phyloP scores from a whole-genome alignment of 2,113 vertebrate species.

The Sphaerodactylus townsendi region DNA sequence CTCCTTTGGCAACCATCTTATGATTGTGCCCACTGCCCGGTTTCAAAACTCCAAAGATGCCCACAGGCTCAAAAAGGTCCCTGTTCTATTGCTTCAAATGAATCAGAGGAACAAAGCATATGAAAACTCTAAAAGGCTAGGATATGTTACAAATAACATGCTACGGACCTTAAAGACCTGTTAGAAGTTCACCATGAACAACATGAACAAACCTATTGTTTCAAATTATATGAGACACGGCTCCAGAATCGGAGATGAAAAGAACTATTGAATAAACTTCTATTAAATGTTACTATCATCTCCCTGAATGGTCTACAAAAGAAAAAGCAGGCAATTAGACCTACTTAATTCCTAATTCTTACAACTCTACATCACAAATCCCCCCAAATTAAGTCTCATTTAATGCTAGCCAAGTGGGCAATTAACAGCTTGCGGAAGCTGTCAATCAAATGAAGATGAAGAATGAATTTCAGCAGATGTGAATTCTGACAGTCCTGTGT shows the following conservation, averaged over 20 bases:
- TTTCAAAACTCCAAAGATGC: too few species aligned
- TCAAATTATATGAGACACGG: constrained; percentile 33
- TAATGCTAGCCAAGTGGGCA: constrained; percentile 67
- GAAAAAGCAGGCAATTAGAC: constrained; percentile 50
- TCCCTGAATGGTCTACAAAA: constrained; percentile 41
- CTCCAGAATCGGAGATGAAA: constrained; percentile 33
- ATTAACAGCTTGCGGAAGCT: constrained; percentile 67
- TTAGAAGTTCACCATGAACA: constrained; percentile 9
- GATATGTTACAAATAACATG: neutral
- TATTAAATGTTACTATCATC: constrained; percentile 7
- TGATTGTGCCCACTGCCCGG: too few species aligned
- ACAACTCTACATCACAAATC: constrained; percentile 60
- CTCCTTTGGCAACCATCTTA: too few species aligned
- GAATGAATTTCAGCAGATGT: constrained; percentile 59
- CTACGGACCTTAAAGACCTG: neutral
- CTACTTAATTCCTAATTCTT: constrained; percentile 55
- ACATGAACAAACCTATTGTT: constrained; percentile 9
- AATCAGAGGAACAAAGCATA: neutral
- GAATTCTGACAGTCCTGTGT: constrained; percentile 29
- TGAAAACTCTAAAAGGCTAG: neutral
- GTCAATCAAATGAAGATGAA: constrained; percentile 59
- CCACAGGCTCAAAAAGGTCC: too few species aligned
- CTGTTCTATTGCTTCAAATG: too few species aligned
- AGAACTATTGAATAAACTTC: constrained; percentile 25
- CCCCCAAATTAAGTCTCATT: constrained; percentile 58